phyloP scores from a whole-genome alignment of 2,113 vertebrate species.

The Apteryx mantelli region DNA sequence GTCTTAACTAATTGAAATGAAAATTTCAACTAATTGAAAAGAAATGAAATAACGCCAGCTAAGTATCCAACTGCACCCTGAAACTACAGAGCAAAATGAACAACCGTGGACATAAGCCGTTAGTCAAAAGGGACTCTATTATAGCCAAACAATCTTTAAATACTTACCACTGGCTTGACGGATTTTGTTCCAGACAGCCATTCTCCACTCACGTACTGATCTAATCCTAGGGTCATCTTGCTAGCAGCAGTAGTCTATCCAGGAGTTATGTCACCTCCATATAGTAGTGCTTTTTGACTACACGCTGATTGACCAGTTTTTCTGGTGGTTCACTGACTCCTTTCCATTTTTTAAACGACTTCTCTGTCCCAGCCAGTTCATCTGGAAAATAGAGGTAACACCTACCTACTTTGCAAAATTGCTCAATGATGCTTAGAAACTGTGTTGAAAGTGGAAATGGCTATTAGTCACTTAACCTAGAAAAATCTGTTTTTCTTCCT shows the following conservation, averaged over 20 bases:
- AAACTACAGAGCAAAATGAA: not conserved
- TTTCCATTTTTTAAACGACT: not conserved
- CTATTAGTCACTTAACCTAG: not conserved
- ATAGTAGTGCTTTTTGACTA: not conserved
- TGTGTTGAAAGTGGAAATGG: not conserved
- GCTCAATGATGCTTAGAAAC: not conserved
- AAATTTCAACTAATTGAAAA: not conserved
- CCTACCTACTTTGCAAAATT: not conserved
- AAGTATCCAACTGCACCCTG: not conserved
- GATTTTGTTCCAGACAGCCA: not conserved
- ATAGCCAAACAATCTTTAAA: not conserved
- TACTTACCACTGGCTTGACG: rapidly evolving
- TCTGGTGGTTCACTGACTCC: not conserved
- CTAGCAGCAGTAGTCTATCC: too few relatives aligned
- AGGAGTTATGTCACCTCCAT: not conserved
- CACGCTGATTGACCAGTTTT: not conserved
- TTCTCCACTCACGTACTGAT: not conserved
- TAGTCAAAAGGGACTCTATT: not conserved
- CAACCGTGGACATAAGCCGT: not conserved
- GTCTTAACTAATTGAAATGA: not conserved
- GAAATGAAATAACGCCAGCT: not conserved
- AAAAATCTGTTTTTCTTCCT: not conserved
- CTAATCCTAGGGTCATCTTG: not conserved
- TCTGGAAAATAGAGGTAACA: not conserved
- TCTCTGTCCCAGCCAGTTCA: not conserved